Base-by-base conservation (phyloP, 2,888 invertebrate species). In the Dryobotodes eremita region DNA sequence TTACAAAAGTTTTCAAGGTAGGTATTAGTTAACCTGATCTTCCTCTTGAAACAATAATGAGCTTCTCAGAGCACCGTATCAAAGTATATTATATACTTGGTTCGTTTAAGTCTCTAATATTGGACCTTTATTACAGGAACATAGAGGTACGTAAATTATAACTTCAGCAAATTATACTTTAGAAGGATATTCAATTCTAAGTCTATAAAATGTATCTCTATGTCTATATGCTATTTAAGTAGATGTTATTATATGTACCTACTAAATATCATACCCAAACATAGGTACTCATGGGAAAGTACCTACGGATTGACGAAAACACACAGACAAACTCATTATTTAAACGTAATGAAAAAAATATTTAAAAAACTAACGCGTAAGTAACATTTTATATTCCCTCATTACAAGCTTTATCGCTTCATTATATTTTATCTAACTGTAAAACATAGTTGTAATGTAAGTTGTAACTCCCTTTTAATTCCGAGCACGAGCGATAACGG, bases 381-480 rank as follows among this genome's bases (percentile, higher is more conserved):
- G 5, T 0, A 42, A 68, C 65, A 72, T 82, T 85, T 80, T 75
- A 75, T 74, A 74, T n/a, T 79, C 62, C 71, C 78, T 88, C 72
- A 84, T 84, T 81, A 86, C 88, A 86, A 78, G 79, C 31, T 75
- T 76, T 78, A 89, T 76, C 57, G 73, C 86, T 89, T 86, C 77
- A 89, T 90, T 90, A 88, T 82, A 80, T 83, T 88, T 81, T 84
- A 88, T 87, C 79, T 84, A 82, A 83, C 85, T 79, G 84, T 89
- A 80, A 83, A 90, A 86, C 82, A 84, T 69, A 78, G 70, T 85
- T 84, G n/a, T n/a, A n/a, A n/a, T n/a, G n/a, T n/a, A n/a, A n/a
- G n/a, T n/a, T n/a, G 85, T 89, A 85, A 87, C 77, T 82, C 50
- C 36, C 62, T 80, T 82, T 90, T 83, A 81, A 88, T 83, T 83